Percentiles rank a stretch among this genome's conserved stretches.
These are phyloP conservation scores for Drosophila navojoa DNA, from an alignment of 1,140 invertebrate species.

Conservation along the genomic window DNA sequence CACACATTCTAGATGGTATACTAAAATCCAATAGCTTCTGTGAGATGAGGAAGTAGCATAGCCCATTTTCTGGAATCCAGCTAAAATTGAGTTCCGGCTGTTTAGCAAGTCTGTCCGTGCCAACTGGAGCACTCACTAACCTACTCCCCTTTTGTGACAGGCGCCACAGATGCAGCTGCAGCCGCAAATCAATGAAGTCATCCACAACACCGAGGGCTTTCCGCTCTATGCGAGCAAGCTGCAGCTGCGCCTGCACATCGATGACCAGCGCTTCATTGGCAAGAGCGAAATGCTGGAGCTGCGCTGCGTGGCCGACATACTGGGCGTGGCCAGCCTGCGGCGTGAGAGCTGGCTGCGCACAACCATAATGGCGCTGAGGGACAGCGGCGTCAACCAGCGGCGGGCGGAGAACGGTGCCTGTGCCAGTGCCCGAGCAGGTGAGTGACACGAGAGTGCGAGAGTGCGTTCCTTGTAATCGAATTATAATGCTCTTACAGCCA, in stretches of 20 bases:
- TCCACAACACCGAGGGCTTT: constrained; percentile 71
- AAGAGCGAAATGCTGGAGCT: constrained; percentile 78
- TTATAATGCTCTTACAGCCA: constrained; percentile 22
- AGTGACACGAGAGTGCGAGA: constrained; percentile 9
- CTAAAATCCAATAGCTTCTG: too few relatives aligned
- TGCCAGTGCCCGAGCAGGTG: constrained; percentile 58
- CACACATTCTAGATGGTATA: too few relatives aligned
- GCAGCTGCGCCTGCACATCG: constrained; percentile 73
- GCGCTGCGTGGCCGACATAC: constrained; percentile 74
- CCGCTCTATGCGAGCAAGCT: constrained; percentile 73
- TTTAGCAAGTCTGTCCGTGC: too few relatives aligned
- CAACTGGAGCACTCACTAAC: too few relatives aligned
- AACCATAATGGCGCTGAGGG: constrained; percentile 72
- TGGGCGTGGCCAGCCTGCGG: constrained; percentile 54
- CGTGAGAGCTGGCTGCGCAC: constrained; percentile 61
- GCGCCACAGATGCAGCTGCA: constrained; percentile 63
- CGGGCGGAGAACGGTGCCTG: constrained; percentile 66
- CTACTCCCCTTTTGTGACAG: constrained; percentile 36
- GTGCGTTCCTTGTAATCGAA: too few relatives aligned
- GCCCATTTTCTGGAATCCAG: too few relatives aligned
- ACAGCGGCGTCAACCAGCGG: constrained; percentile 73
- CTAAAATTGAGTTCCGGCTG: too few relatives aligned
- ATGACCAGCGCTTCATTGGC: constrained; percentile 76
- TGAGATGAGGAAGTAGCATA: too few relatives aligned
- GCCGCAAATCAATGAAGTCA: constrained; percentile 80